These are phyloP conservation scores for Polietes domitor DNA, from an alignment of 2,888 invertebrate genomes.

Conservation along the genomic window DNA sequence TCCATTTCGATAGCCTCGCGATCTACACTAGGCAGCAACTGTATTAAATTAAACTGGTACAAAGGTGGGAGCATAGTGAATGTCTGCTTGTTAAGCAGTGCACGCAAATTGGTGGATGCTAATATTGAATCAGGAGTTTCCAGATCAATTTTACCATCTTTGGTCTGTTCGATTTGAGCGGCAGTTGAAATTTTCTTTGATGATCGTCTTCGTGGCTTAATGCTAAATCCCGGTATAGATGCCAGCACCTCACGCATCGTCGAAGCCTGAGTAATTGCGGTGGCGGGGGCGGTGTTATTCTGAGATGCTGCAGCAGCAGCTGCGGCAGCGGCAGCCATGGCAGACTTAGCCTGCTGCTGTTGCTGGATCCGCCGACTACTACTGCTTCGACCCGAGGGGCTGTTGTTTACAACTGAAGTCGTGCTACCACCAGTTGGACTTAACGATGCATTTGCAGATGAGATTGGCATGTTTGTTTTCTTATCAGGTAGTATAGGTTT, in stretches of 20 bases:
- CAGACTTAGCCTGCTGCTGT: constrained; percentile 74
- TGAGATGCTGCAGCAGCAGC: constrained; percentile 68
- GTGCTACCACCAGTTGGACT: constrained; percentile 45
- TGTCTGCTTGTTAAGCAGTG: constrained; percentile 94
- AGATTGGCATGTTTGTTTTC: constrained; percentile 68
- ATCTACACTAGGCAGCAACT: constrained; percentile 95
- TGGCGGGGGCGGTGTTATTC: constrained; percentile 68
- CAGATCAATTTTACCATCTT: constrained; percentile 96
- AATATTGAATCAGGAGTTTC: constrained; percentile 98
- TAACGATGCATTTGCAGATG: constrained; percentile 67
- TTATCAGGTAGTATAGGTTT: constrained; percentile 86
- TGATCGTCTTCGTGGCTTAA: constrained; percentile 87
- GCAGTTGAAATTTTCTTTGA: constrained; percentile 93
- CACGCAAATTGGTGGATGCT: constrained; percentile 94
- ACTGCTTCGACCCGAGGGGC: constrained; percentile 73
- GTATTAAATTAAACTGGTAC: constrained; percentile 96
- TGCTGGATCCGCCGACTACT: constrained; percentile 77
- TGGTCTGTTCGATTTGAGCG: constrained; percentile 95
- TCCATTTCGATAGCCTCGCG: constrained; percentile 79
- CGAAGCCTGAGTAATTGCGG: constrained; percentile 82
- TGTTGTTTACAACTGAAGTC: constrained; percentile 52
- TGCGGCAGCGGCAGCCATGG: constrained; percentile 69
- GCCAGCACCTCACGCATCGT: constrained; percentile 94
- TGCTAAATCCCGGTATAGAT: constrained; percentile 93
- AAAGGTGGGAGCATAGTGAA: constrained; percentile 92